Conservation (phyloP, 2,113 vertebrate genomes). For the Pomatorhinus ruficollis region DNA sequence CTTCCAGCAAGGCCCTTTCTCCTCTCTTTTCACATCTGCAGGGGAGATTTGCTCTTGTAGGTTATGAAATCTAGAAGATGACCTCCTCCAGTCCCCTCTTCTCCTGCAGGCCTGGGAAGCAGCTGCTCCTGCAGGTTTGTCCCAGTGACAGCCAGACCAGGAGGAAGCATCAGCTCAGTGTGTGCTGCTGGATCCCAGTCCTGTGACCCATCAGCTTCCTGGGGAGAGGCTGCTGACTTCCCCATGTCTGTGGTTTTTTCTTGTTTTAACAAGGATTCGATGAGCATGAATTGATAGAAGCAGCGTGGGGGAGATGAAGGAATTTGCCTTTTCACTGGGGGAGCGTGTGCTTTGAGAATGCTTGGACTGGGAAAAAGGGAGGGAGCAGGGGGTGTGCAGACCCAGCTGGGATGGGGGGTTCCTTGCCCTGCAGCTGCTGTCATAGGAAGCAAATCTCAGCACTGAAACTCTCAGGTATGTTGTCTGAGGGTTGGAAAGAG, state of each 20-base stretch:
- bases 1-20: not conserved
- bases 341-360: not conserved
- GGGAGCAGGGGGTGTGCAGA: not conserved
- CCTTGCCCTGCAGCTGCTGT: not conserved
- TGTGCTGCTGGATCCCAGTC: not conserved
- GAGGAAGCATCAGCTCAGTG: not conserved
- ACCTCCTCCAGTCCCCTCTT: not conserved
- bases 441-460: accelerated
- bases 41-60: not conserved
- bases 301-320: not conserved
- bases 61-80: not conserved
- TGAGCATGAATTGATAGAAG: not conserved
- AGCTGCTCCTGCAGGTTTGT: not conserved
- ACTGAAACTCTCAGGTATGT: not conserved
- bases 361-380: not conserved
- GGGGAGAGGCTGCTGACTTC: not conserved
- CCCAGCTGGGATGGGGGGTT: not conserved
- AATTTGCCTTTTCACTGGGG: not conserved
- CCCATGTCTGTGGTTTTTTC: not conserved
- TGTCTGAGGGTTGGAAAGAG: not conserved
- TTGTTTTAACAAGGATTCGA: not conserved
- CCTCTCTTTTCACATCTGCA: not conserved
- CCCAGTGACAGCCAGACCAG: not conserved
- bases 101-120: accelerated
- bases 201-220: not conserved